Evolutionary conservation across 2,113 vertebrate genomes (phyloP).

Genomic region (Bolborhynchus lineola): DNA sequence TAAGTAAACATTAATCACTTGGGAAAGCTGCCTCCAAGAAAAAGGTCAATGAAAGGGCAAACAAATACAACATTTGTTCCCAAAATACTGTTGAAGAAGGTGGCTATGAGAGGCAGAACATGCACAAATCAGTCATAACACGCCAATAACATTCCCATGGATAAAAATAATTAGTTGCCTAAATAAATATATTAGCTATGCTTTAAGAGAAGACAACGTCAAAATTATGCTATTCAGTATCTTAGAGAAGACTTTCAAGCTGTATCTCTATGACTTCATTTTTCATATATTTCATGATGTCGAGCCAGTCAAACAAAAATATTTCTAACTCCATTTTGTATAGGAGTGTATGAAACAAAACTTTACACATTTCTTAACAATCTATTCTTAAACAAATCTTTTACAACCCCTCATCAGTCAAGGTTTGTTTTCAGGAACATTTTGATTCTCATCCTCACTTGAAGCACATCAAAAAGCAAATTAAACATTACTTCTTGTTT

Average conservation of each 20-base stretch:
- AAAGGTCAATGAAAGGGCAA: constrained; percentile 34
- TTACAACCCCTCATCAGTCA: not conserved
- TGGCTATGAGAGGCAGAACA: not conserved
- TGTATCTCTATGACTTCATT: not conserved
- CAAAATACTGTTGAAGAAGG: not conserved
- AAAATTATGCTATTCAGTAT: not conserved
- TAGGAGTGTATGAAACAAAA: not conserved
- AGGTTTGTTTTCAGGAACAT: not conserved
- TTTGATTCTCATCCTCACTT: not conserved
- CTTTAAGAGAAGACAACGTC: not conserved
- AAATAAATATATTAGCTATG: not conserved
- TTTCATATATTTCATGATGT: not conserved
- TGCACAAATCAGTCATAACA: not conserved
- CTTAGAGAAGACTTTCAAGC: not conserved
- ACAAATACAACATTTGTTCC: not conserved
- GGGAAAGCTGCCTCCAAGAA: not conserved
- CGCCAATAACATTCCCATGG: not conserved
- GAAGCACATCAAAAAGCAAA: not conserved
- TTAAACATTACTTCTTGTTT: not conserved
- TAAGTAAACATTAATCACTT: not conserved
- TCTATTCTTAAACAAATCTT: not conserved
- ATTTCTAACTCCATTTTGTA: not conserved
- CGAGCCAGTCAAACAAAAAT: not conserved
- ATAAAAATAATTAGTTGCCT: not conserved
- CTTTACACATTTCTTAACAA: not conserved